A percentile compares a stretch with the other conserved stretches of the same genome.
phyloP scores from a whole-genome alignment of 2,113 vertebrate species.

The Noturus placidus region DNA sequence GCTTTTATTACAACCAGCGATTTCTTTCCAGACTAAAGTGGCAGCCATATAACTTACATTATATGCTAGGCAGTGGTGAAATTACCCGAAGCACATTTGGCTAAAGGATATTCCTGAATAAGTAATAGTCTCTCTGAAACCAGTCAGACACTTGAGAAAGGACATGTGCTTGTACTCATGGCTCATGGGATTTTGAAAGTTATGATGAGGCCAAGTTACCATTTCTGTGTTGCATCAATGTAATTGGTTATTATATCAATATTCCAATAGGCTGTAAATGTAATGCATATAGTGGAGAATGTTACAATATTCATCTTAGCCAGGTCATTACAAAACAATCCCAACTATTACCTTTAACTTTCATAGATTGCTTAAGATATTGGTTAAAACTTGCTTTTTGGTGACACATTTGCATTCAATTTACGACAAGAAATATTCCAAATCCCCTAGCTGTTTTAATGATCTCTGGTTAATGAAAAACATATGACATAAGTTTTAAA shows the following conservation, averaged over 20 bases:
- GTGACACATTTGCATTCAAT: constrained; percentile 5
- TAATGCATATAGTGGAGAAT: background rate
- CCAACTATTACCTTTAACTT: background rate
- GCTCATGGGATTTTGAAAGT: constrained; percentile 30
- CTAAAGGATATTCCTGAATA: constrained; percentile 55
- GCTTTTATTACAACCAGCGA: constrained; percentile 42
- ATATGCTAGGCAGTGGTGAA: constrained; percentile 54
- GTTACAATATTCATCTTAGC: background rate
- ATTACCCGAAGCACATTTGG: constrained; percentile 50
- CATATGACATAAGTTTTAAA: background rate
- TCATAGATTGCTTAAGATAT: background rate
- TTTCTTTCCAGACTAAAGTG: constrained; percentile 48
- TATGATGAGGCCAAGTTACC: constrained; percentile 37
- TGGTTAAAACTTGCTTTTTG: background rate
- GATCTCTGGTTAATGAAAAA: constrained; percentile 2
- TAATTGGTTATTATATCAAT: constrained; percentile 26
- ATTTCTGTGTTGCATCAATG: constrained; percentile 37
- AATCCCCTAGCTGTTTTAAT: constrained; percentile 5
- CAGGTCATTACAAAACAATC: background rate
- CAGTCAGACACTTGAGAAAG: constrained; percentile 54
- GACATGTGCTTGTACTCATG: constrained; percentile 39
- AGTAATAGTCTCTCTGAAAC: constrained; percentile 62
- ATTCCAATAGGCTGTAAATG: constrained; percentile 5
- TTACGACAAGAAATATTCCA: background rate
- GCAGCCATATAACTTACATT: constrained; percentile 51